phyloP scores from a whole-genome alignment of 1,140 invertebrate species.

The Campodea augens region DNA sequence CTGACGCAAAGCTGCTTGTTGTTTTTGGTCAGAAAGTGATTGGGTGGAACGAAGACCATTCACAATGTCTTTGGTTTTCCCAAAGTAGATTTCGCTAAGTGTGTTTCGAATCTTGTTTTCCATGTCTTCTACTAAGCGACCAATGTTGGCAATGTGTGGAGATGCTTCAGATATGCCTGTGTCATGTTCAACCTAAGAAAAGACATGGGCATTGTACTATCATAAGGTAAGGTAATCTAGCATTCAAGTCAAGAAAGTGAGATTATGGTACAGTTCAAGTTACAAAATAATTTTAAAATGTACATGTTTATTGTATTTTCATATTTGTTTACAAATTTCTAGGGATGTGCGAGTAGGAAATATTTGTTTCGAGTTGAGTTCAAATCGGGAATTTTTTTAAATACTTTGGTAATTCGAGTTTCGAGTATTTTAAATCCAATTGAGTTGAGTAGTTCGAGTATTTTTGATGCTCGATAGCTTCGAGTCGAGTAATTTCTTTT shows the following conservation, averaged over 20 bases:
- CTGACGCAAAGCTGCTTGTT: conserved; percentile 62
- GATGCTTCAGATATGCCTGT: conserved; percentile 69
- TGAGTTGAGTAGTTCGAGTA: too few relatives aligned
- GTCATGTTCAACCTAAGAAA: conserved; percentile 68
- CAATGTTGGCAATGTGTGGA: conserved; percentile 97
- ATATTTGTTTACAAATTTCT: too few relatives aligned
- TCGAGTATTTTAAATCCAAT: too few relatives aligned
- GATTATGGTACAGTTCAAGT: background rate
- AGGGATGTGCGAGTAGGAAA: too few relatives aligned
- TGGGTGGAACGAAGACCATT: conserved; percentile 85
- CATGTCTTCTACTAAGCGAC: conserved; percentile 91
- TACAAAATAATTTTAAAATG: too few relatives aligned
- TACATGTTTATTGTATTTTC: too few relatives aligned
- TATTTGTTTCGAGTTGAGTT: too few relatives aligned
- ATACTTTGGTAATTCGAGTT: too few relatives aligned
- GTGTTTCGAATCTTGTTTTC: conserved; percentile 98
- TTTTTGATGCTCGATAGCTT: too few relatives aligned
- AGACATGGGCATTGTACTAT: background rate
- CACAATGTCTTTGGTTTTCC: conserved; percentile 97
- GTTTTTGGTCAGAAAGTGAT: conserved; percentile 59
- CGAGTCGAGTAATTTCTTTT: too few relatives aligned
- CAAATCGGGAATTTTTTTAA: too few relatives aligned
- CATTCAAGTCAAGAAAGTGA: background rate
- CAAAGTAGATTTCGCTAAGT: conserved; percentile 97
- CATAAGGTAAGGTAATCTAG: background rate